These are phyloP conservation scores for Petroica traversi DNA, from an alignment of 2,113 vertebrate species.

Conservation along the genomic window DNA sequence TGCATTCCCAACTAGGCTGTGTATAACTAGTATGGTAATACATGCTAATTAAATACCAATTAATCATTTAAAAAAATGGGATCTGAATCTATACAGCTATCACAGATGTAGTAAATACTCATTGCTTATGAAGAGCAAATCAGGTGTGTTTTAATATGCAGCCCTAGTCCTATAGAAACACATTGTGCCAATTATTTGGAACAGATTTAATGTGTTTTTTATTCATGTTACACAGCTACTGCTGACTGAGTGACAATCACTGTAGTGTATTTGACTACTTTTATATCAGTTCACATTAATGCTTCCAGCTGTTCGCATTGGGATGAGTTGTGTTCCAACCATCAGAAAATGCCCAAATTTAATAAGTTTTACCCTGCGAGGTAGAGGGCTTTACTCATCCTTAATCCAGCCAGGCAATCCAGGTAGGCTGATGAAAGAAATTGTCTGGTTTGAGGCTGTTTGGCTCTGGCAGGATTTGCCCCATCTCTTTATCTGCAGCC, in stretches of 20 bases:
- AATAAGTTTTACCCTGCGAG: not conserved
- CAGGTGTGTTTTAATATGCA: slow-evolving; percentile 36
- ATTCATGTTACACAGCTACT: not conserved
- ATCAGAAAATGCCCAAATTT: not conserved
- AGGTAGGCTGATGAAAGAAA: not conserved
- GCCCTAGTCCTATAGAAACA: not conserved
- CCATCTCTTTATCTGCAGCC: not conserved
- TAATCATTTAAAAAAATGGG: slow-evolving; percentile 22
- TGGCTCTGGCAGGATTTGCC: not conserved
- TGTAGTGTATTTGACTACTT: not conserved
- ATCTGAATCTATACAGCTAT: not conserved
- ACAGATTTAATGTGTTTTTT: not conserved
- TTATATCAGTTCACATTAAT: not conserved
- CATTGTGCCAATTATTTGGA: not conserved
- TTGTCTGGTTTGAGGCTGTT: not conserved
- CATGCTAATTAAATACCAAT: slow-evolving; percentile 47
- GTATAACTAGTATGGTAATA: not conserved
- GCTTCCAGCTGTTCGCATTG: not conserved
- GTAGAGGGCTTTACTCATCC: not conserved
- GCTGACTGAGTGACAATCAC: not conserved
- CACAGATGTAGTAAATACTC: slow-evolving; percentile 38
- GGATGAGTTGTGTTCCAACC: not conserved
- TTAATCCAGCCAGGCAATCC: not conserved
- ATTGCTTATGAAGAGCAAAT: slow-evolving; percentile 1
- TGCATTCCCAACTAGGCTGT: slow-evolving; percentile 8